These are phyloP conservation scores for Galeopsomyia nigrocyanea DNA, from an alignment of 2,888 invertebrate genomes.

Conservation along the genomic window DNA sequence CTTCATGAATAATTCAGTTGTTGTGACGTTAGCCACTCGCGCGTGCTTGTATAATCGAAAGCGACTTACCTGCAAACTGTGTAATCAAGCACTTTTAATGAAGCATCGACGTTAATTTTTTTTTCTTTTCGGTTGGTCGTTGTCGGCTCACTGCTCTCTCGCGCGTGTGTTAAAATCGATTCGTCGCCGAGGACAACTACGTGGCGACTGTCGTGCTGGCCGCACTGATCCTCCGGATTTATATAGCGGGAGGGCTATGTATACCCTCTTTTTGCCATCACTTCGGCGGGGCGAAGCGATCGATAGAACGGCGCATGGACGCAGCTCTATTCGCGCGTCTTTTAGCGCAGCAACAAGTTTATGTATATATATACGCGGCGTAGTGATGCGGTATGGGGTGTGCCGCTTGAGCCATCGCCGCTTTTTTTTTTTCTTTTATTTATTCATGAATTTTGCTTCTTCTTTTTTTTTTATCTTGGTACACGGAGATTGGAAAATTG, in stretches of 20 bases:
- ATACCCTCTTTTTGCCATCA: neutral
- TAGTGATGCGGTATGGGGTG: neutral
- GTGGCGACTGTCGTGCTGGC: neutral
- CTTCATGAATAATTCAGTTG: too few relatives aligned
- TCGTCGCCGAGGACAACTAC: neutral
- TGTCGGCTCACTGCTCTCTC: too few relatives aligned
- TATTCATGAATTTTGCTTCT: too few relatives aligned
- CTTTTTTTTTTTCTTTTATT: neutral
- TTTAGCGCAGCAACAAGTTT: conserved; percentile 65
- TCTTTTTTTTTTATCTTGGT: too few relatives aligned
- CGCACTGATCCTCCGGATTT: conserved; percentile 26
- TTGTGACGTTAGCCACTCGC: too few relatives aligned
- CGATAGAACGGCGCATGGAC: conserved; percentile 66
- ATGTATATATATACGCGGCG: conserved; percentile 20
- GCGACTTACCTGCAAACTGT: too few relatives aligned
- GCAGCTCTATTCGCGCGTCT: conserved; percentile 43
- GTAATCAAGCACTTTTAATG: too few relatives aligned
- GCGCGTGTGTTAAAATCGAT: neutral
- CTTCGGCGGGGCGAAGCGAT: conserved; percentile 47
- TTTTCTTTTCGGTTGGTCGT: too few relatives aligned
- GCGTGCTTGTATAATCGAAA: too few relatives aligned
- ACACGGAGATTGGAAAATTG: too few relatives aligned
- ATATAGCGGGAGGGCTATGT: conserved; percentile 12
- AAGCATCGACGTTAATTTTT: too few relatives aligned
- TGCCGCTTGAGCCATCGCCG: neutral